Evolutionary conservation across 1,140 invertebrate genomes (phyloP), one percentile per base, ranked within the genome.

Genomic region (Acromyrmex heyeri): DNA sequence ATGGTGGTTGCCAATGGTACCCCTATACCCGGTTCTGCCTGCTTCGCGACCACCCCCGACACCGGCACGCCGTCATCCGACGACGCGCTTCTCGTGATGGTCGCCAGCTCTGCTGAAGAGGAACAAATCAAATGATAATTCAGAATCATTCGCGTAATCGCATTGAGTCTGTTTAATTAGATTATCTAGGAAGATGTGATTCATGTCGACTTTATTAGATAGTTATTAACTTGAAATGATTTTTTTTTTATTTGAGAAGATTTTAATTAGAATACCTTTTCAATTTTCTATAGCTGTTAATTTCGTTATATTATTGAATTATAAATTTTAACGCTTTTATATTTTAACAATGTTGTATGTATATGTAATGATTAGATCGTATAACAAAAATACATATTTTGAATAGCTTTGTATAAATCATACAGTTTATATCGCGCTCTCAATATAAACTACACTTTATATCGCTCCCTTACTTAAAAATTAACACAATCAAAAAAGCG

Each of bases 81-180:
- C 69, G 79, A 83, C 69, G 69, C 55, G 79, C 69, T 83, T 50
- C 69, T 83, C 12, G 69, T 83, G 18, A 75, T 24, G 24, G 79
- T 61, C 69, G 79, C 69, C 79, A 83, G 69, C 27, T 83, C 79
- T 73, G 69, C 18, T 16, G 4, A 2, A 5, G 6, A 34, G 6
- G 7, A 79, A 55, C 8, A 67, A 4, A 65, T 3, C 10, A 18
- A 0, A 73, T 10, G 27, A 8, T 34, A n/a, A 5, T 34, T 73
- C 5, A 57, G n/a, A 57, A 55, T 57, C 0, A 14, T 55, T 50
- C 27, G 27, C 10, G 8, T 64, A 34, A 34, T 30, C 30, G 14
- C 5, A 69, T 70, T 0, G 6, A 75, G 2, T 38, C 12, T 75
- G 14, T 44, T 64, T n/a, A 3, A 21, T 69, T 44, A 69, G 12